Evolutionary conservation across 2,888 invertebrate species (phyloP).

Genomic region (Hecatera dysodea): DNA sequence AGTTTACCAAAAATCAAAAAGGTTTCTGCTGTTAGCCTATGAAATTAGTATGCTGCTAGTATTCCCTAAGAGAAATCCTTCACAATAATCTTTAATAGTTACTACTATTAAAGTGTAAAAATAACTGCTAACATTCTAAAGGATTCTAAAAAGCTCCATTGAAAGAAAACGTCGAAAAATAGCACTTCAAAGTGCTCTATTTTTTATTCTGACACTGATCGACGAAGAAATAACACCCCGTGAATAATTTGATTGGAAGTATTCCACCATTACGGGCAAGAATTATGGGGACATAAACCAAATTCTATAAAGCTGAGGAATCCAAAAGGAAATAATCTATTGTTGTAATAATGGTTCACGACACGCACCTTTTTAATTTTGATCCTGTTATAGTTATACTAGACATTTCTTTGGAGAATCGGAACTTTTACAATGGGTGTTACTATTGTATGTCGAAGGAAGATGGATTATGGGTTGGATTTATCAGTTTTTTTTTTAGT

Average conservation of each 20-base stretch:
- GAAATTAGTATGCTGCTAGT: background rate
- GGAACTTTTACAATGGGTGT: constrained; percentile 20
- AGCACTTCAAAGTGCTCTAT: constrained; percentile 10
- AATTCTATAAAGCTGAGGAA: constrained; percentile 46
- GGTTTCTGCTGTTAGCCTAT: background rate
- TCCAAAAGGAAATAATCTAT: constrained; percentile 49
- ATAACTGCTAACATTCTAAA: constrained; percentile 11
- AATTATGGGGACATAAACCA: constrained; percentile 59
- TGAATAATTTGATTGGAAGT: constrained; percentile 53
- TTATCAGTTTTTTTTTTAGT: constrained; percentile 1
- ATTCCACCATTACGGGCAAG: constrained; percentile 45
- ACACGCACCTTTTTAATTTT: constrained; percentile 58
- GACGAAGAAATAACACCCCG: constrained; percentile 40
- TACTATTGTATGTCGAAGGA: constrained; percentile 2
- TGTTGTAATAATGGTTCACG: constrained; percentile 46
- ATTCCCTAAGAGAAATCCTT: background rate
- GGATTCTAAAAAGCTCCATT: constrained; percentile 9
- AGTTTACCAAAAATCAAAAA: background rate
- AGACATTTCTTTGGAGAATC: constrained; percentile 20
- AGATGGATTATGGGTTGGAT: constrained; percentile 25
- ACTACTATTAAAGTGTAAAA: background rate
- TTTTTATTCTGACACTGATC: constrained; percentile 30
- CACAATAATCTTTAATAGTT: background rate
- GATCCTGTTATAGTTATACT: constrained; percentile 44
- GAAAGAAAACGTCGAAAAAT: constrained; percentile 1